Conservation (phyloP, 2,888 invertebrate species). For the Endomychus coccineus region DNA sequence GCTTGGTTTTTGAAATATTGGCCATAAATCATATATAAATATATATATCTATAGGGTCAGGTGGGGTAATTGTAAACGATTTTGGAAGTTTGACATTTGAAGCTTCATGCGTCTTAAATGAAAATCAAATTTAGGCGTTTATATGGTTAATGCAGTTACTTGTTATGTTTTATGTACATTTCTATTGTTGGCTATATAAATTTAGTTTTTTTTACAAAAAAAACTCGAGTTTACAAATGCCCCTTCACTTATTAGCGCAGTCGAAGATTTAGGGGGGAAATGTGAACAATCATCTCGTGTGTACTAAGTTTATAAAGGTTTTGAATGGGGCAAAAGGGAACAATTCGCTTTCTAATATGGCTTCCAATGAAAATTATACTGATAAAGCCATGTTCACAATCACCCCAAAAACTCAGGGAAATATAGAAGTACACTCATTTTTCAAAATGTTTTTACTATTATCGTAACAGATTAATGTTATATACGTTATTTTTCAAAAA, state of each 20-base stretch:
- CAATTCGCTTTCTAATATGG: too few relatives aligned
- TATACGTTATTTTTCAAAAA: too few relatives aligned
- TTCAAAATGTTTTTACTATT: too few relatives aligned
- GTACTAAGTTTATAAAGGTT: background rate
- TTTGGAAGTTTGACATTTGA: background rate
- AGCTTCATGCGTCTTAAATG: constrained; percentile 1
- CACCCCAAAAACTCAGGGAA: too few relatives aligned
- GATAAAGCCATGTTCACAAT: too few relatives aligned
- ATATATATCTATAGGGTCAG: too few relatives aligned
- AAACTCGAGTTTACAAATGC: background rate
- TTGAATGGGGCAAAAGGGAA: too few relatives aligned
- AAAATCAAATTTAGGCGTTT: constrained; percentile 1
- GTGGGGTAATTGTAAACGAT: constrained; percentile 2
- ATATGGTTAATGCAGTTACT: background rate
- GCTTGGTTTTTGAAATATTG: too few relatives aligned
- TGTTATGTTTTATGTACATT: constrained; percentile 1
- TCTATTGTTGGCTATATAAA: background rate
- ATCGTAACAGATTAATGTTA: too few relatives aligned
- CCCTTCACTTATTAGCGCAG: background rate
- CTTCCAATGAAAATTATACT: too few relatives aligned
- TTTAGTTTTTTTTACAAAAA: background rate
- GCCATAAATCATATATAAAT: too few relatives aligned
- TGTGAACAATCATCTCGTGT: background rate
- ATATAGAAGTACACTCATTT: too few relatives aligned
- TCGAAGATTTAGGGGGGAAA: background rate